Percentiles rank a stretch among this genome's conserved stretches.
Conservation (phyloP, 2,113 vertebrate species). For the Seriola quinqueradiata region DNA sequence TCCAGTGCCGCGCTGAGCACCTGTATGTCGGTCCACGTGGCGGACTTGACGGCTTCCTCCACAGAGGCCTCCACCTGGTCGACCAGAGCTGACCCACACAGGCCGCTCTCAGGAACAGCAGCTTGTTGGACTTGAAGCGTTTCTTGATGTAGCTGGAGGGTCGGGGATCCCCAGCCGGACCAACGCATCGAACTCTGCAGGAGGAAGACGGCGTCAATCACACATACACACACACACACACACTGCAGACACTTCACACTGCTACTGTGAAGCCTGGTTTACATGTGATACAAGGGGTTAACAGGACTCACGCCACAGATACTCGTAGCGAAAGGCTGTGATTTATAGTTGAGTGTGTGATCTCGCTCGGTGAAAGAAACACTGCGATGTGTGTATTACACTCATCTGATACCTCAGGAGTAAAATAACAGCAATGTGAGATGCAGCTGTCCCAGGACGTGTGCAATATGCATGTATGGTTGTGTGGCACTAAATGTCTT, state of each 20-base stretch:
- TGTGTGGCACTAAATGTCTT: not conserved
- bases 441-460: not conserved
- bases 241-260: not conserved
- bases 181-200: slow-evolving; percentile 93
- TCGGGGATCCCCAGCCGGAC: slow-evolving; percentile 94
- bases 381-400: not conserved
- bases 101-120: slow-evolving; percentile 90
- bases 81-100: slow-evolving; percentile 92
- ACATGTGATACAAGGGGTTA: not conserved
- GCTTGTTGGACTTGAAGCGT: slow-evolving; percentile 89
- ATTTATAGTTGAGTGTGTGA: not conserved
- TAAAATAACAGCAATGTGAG: not conserved
- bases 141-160: slow-evolving; percentile 92
- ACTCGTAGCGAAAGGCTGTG: not conserved
- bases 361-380: not conserved
- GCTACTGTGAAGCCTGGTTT: not conserved
- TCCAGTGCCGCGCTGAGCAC: slow-evolving; percentile 70
- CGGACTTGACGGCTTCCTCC: slow-evolving; percentile 94
- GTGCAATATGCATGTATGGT: not conserved
- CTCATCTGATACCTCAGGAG: no score
- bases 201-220: not conserved
- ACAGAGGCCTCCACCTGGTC: slow-evolving; percentile 96
- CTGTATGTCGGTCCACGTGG: slow-evolving; percentile 92
- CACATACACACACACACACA: not conserved
- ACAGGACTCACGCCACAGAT: not conserved